phyloP scores from a whole-genome alignment of 2,888 invertebrate species.

The Selenia dentaria region DNA sequence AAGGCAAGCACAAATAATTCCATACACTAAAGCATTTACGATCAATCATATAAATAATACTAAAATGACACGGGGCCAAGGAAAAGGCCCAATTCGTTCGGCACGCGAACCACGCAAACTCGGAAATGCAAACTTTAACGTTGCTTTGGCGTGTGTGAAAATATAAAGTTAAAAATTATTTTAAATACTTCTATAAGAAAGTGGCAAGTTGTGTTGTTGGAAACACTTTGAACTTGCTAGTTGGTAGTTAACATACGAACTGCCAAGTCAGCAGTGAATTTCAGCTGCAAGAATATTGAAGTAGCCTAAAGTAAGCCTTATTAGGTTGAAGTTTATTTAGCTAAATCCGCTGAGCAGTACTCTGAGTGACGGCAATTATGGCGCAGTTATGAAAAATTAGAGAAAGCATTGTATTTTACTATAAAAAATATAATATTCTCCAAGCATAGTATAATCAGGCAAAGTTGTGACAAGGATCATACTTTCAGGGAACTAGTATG shows the following conservation, averaged over 20 bases:
- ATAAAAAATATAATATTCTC: too few relatives aligned
- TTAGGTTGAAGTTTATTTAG: too few relatives aligned
- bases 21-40: conserved; percentile 6
- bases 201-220: conserved; percentile 43
- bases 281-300: too few relatives aligned
- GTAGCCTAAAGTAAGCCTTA: too few relatives aligned
- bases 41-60: conserved; percentile 34
- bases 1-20: conserved; percentile 12
- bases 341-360: too few relatives aligned
- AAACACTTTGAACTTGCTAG: conserved; percentile 33
- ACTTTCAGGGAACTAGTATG: too few relatives aligned
- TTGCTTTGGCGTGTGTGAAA: conserved; percentile 57
- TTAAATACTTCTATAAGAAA: conserved; percentile 44
- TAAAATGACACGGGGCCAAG: conserved; percentile 25
- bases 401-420: too few relatives aligned
- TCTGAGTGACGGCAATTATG: too few relatives aligned
- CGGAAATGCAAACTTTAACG: conserved; percentile 55
- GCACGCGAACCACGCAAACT: conserved; percentile 52
- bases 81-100: conserved; percentile 20
- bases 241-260: conserved; percentile 25
- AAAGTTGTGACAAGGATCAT: too few relatives aligned
- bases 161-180: conserved; percentile 55
- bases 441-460: too few relatives aligned
- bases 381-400: too few relatives aligned
- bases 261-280: too few relatives aligned